Percentiles rank a stretch among this genome's conserved stretches.
These are phyloP conservation scores for Esox niger DNA, from an alignment of 2,113 vertebrate species.

Conservation along the genomic window DNA sequence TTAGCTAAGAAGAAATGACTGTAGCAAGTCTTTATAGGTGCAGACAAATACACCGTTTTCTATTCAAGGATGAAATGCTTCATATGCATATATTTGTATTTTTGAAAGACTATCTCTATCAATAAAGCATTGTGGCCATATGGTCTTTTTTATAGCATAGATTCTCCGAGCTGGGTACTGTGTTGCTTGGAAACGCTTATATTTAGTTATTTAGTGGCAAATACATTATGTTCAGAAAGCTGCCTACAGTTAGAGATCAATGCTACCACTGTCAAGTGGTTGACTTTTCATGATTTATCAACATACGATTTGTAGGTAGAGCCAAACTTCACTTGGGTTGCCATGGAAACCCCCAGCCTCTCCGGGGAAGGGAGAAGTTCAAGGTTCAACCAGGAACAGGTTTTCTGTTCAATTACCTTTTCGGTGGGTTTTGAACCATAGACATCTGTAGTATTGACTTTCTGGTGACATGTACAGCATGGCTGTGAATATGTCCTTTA, in stretches of 20 bases:
- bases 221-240: too few species aligned
- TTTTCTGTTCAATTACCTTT: conserved; percentile 29
- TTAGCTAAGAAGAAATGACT: conserved; percentile 18
- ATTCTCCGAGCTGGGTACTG: too few species aligned
- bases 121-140: conserved; percentile 1
- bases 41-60: conserved; percentile 8
- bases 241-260: not conserved
- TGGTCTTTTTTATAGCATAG: not conserved
- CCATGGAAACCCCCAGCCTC: conserved; percentile 35
- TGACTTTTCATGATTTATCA: not conserved
- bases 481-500: conserved; percentile 40
- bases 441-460: conserved; percentile 4
- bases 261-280: not conserved
- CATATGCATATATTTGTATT: too few species aligned
- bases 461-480: not conserved
- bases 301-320: conserved; percentile 32
- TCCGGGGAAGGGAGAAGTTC: conserved; percentile 15
- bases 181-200: too few species aligned
- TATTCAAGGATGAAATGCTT: not conserved
- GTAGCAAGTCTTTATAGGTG: conserved; percentile 1
- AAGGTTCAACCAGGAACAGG: conserved; percentile 33
- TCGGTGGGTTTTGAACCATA: not conserved
- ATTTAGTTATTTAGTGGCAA: too few species aligned
- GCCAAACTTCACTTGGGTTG: conserved; percentile 31
- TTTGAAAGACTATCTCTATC: too few species aligned